A percentile compares a stretch with the other conserved stretches of the same genome.
phyloP scores from a whole-genome alignment of 2,888 invertebrate species.

The Lithophane semibrunnea region DNA sequence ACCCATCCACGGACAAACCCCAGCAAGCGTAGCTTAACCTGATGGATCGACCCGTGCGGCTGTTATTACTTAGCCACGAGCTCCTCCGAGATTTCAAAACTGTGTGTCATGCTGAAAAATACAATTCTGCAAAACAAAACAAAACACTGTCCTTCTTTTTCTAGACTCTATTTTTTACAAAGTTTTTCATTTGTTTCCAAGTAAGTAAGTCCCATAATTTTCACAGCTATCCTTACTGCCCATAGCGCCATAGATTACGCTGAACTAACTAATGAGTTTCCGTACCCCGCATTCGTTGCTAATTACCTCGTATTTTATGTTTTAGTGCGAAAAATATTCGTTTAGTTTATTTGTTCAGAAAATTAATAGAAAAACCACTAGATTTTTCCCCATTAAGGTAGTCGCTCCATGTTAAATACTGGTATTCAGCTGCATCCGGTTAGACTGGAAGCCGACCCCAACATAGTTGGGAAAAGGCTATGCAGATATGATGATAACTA shows the following conservation, averaged over 20 bases:
- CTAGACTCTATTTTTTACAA: not conserved
- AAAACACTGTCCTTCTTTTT: not conserved
- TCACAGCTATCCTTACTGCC: conserved; percentile 27
- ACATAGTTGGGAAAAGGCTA: too few relatives aligned
- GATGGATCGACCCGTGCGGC: too few relatives aligned
- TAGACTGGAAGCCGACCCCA: too few relatives aligned
- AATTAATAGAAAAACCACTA: not conserved
- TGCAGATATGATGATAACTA: too few relatives aligned
- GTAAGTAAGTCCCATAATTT: conserved; percentile 37
- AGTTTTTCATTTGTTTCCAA: conserved; percentile 30
- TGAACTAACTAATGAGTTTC: conserved; percentile 70
- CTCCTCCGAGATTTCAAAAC: too few relatives aligned
- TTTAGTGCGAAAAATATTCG: conserved; percentile 40
- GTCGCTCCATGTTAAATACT: too few relatives aligned
- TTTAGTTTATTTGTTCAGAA: conserved; percentile 32
- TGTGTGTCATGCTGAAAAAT: not conserved
- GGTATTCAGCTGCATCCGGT: too few relatives aligned
- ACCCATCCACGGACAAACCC: too few relatives aligned
- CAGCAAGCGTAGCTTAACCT: too few relatives aligned
- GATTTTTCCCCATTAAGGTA: too few relatives aligned
- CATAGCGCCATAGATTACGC: conserved; percentile 65
- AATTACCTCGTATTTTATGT: conserved; percentile 61
- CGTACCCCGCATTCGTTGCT: conserved; percentile 53
- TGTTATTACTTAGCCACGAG: too few relatives aligned
- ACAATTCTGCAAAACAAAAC: not conserved